Evolutionary conservation across 2,888 invertebrate species (phyloP), one percentile per base, ranked within the genome.

Genomic region (Mystacides longicornis): DNA sequence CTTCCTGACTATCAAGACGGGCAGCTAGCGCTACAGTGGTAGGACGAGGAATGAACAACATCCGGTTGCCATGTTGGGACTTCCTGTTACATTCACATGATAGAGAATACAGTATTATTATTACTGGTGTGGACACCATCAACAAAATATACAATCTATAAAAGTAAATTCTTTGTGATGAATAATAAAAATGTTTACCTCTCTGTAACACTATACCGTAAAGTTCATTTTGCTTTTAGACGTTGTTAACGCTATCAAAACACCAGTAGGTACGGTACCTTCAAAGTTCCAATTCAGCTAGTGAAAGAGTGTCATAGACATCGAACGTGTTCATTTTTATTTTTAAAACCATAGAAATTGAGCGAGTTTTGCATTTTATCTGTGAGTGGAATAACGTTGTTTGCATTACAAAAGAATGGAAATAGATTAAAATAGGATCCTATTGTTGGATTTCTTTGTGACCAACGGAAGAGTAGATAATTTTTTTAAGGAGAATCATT

Each of bases 51-150:
- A 37, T 16, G 14, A 37, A 37, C 37, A 37, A 4, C 37, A n/a
- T 37, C 37, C 37, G 37, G 37, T 37, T 37, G 37, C 37, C 37
- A 37, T 37, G 37, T 37, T 37, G 37, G 7, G n/a, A n/a, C n/a
- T n/a, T n/a, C n/a, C n/a, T n/a, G n/a, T n/a, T n/a, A n/a, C n/a
- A n/a, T n/a, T n/a, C n/a, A n/a, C n/a, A n/a, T n/a, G n/a, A n/a
- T n/a, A n/a, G n/a, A n/a, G n/a, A n/a, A n/a, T n/a, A n/a, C n/a
- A n/a, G n/a, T n/a, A n/a, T n/a, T n/a, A n/a, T n/a, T n/a, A 5
- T 3, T 3, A 7, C 14, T 37, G 14, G 4, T 37, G 14, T 37
- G 14, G 7, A 37, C 37, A 37, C 14, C 4, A 14, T 7, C 37
- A 3, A 37, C 37, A 14, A 37, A 37, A 37, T 37, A 3, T 14